Base-by-base conservation (phyloP, 1,140 invertebrate species). In the Diorhabda sublineata region DNA sequence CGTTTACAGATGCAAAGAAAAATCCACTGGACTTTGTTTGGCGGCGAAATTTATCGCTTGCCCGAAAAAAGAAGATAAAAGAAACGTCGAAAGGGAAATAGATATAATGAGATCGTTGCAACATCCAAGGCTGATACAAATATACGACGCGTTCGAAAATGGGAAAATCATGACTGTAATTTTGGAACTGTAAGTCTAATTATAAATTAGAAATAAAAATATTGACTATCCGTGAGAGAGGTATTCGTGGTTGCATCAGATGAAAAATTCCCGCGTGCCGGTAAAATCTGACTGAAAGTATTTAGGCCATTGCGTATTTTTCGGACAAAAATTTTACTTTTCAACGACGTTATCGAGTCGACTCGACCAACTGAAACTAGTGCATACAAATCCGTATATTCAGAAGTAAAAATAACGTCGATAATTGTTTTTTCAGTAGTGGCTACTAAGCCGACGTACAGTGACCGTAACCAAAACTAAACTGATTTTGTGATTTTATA, bases 101-200 rank as follows among this genome's bases (percentile, higher is more conserved):
- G 95, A 98, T 72, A 97, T 99, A 71, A 99, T 99, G 97, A 88
- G 94, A 77, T 83, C 87, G 67, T 85, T 99, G 6, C 93, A 96
- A 78, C 96, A 98, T 86, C 95, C 96, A 4, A 83, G 95, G 71
- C 87, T 99, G 6, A 93, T 98, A 74, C 96, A 98, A 81, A 86
- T 98, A 1, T 98, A 98, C 81, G 97, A 98, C 79, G 95, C 96
- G 3, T 98, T 95, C 79, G 96, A 98, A 80, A 91, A 90, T 78
- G 90, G 89, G 70, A 94, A 95, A 82, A 90, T 92, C 73, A 96
- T 98, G 88, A 95, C 94, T 81, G 92, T 98, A 68, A 90, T 99
- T 64, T 86, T 97, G 66, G 97, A 99, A 89, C 84, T 98, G 97
- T 99, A 87, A 93, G 94, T 91, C 26, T 26, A 26, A 26, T 26